phyloP scores from a whole-genome alignment of 2,797 vertebrate species.

The Thunnus albacares region DNA sequence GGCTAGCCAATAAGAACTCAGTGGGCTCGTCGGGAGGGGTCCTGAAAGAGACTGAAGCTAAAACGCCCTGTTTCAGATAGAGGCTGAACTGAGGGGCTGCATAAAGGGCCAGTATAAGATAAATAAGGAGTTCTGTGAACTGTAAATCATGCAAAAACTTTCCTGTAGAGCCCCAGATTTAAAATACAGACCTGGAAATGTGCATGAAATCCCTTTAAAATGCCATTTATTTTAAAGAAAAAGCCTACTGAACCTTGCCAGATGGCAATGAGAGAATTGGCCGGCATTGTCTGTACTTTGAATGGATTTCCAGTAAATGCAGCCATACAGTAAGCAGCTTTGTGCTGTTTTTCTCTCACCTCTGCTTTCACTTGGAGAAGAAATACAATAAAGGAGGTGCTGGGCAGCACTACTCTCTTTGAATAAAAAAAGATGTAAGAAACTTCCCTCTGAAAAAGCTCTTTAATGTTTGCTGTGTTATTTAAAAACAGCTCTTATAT shows the following conservation, averaged over 20 bases:
- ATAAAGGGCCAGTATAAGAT: too few relatives aligned
- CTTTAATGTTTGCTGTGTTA: constrained; percentile 19
- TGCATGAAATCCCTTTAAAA: background rate
- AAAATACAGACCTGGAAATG: too few relatives aligned
- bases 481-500: constrained; percentile 3
- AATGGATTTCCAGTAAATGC: constrained; percentile 8
- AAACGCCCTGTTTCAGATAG: too few relatives aligned
- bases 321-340: background rate
- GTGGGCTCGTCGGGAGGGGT: too few relatives aligned
- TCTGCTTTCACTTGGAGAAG: constrained; percentile 23
- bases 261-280: background rate
- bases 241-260: background rate
- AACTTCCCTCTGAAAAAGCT: constrained; percentile 9
- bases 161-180: background rate
- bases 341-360: constrained; percentile 6
- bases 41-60: too few relatives aligned
- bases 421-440: constrained; percentile 23
- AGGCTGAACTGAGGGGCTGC: too few relatives aligned
- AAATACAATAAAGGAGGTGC: constrained; percentile 31
- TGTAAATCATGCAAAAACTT: background rate
- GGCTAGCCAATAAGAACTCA: too few relatives aligned
- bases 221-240: constrained; percentile 13
- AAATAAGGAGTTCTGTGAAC: background rate
- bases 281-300: background rate
- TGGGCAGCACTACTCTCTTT: background rate